Conservation (phyloP, 1,140 invertebrate genomes). For the Lepidotrigona ventralis region DNA sequence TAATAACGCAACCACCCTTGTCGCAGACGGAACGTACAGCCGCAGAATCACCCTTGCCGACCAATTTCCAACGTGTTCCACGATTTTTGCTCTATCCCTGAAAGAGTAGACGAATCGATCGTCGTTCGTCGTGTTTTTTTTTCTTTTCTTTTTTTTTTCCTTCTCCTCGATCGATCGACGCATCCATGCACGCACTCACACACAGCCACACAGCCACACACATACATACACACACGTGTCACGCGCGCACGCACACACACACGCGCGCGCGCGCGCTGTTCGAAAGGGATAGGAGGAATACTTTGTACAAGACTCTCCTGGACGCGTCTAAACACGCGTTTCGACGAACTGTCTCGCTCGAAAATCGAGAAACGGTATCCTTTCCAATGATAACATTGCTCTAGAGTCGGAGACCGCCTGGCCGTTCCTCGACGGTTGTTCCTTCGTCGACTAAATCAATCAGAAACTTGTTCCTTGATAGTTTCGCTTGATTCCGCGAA, state of each 20-base stretch:
- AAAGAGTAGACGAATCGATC: neutral
- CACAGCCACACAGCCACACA: neutral
- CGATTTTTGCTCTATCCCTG: neutral
- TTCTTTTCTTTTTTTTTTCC: too few species aligned
- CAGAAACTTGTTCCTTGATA: neutral
- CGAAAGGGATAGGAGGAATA: slow-evolving; percentile 53
- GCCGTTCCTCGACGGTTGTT: slow-evolving; percentile 26
- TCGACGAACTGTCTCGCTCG: slow-evolving; percentile 48
- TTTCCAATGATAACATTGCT: slow-evolving; percentile 19
- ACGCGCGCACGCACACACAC: neutral
- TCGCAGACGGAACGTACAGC: neutral
- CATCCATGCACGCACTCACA: neutral
- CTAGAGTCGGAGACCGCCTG: neutral
- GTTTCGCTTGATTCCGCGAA: neutral
- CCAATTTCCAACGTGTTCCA: slow-evolving; percentile 18
- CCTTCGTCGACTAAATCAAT: neutral
- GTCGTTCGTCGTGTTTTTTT: neutral
- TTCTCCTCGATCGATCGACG: slow-evolving; percentile 22
- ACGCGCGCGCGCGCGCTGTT: neutral
- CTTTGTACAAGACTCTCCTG: slow-evolving; percentile 64
- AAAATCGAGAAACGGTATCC: slow-evolving; percentile 35
- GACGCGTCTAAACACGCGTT: slow-evolving; percentile 48
- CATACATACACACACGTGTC: neutral
- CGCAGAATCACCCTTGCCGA: neutral
- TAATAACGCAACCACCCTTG: slow-evolving; percentile 27